Conservation (phyloP, 1,140 invertebrate species). For the Pygmarrhopalites habei region DNA sequence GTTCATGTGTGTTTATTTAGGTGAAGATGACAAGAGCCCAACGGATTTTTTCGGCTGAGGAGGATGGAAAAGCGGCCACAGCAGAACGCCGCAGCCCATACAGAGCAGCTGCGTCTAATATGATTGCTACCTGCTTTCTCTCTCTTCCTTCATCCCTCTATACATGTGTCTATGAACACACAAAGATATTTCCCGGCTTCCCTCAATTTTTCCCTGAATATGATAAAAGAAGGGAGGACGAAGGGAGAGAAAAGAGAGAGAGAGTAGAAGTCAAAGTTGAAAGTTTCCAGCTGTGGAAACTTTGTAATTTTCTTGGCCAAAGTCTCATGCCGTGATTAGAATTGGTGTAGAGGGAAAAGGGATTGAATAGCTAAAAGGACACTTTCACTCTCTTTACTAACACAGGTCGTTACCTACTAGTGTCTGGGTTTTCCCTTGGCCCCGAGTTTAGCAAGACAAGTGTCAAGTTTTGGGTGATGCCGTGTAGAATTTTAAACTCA, state of each 20-base stretch:
- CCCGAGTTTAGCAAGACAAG: background rate
- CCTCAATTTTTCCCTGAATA: too few relatives aligned
- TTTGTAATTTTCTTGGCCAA: background rate
- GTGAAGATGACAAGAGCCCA: background rate
- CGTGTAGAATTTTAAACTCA: conserved; percentile 1
- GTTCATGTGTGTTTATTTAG: background rate
- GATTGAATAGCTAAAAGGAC: too few relatives aligned
- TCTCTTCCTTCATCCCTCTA: background rate
- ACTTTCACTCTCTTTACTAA: too few relatives aligned
- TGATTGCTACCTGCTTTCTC: background rate
- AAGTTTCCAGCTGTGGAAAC: conserved; percentile 6
- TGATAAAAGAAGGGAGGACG: background rate
- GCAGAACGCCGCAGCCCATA: too few relatives aligned
- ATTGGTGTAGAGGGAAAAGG: background rate
- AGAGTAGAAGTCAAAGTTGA: background rate
- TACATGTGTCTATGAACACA: background rate
- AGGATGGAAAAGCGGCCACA: too few relatives aligned
- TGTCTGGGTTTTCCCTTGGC: background rate
- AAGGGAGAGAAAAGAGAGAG: background rate
- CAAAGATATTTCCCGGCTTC: too few relatives aligned
- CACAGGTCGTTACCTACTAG: too few relatives aligned
- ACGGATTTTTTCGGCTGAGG: too few relatives aligned
- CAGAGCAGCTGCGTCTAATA: background rate
- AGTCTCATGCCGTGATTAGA: background rate
- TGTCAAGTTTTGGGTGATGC: background rate